Evolutionary conservation across 2,113 vertebrate genomes (phyloP).

Genomic region (Microtus montanus): DNA sequence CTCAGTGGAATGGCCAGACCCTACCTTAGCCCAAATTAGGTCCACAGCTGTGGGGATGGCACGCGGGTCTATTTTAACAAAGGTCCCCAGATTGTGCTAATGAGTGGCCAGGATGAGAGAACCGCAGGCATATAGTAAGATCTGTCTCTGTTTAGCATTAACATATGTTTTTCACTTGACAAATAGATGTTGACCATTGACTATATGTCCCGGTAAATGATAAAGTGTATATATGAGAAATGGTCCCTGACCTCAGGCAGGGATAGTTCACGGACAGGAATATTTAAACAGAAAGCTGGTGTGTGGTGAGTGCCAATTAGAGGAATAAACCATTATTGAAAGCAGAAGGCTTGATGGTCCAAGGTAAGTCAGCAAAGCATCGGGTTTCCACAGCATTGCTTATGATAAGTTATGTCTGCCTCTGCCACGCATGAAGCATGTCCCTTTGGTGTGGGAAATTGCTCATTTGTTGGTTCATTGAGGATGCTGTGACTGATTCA

Average conservation of each 20-base stretch:
- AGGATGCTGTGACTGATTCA: conserved; percentile 75
- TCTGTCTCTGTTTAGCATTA: conserved; percentile 12
- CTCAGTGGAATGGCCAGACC: not conserved
- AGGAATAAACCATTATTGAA: conserved; percentile 62
- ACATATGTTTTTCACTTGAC: conserved; percentile 56
- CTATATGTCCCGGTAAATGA: conserved; percentile 60
- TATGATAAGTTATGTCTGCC: conserved; percentile 68
- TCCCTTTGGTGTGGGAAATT: conserved; percentile 72
- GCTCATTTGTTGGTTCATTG: conserved; percentile 72
- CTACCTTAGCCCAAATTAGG: conserved; percentile 26
- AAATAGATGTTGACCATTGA: conserved; percentile 54
- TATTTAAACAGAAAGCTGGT: conserved; percentile 62
- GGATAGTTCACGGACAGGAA: conserved; percentile 56
- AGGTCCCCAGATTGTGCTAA: conserved; percentile 4
- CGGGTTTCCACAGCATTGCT: conserved; percentile 26
- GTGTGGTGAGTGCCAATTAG: conserved; percentile 64
- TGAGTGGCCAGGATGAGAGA: not conserved
- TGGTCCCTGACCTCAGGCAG: conserved; percentile 59
- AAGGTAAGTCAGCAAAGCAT: conserved; percentile 60
- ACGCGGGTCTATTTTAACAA: not conserved
- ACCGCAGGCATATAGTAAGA: not conserved
- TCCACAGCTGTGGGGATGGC: not conserved
- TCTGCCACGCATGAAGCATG: conserved; percentile 63
- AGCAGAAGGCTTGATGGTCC: conserved; percentile 55
- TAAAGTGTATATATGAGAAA: conserved; percentile 52